These are phyloP conservation scores for Coelopa pilipes DNA, from an alignment of 2,888 invertebrate genomes.

Conservation along the genomic window DNA sequence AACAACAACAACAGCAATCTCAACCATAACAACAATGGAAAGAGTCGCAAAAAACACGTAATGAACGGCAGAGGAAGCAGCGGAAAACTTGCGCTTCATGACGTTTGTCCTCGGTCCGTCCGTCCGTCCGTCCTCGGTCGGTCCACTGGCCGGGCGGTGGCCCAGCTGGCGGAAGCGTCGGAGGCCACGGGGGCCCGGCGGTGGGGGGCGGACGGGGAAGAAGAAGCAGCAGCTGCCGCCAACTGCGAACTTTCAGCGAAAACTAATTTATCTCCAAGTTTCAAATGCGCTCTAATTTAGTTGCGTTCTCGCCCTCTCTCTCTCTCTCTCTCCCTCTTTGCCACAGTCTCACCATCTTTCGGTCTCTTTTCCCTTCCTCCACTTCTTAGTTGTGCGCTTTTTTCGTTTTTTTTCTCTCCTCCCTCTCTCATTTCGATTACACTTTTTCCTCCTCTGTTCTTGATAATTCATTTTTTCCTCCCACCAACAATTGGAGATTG, in stretches of 20 bases:
- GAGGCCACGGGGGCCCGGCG: too few relatives aligned
- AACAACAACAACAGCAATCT: neutral
- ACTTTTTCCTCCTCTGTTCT: too few relatives aligned
- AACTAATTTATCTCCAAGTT: slow-evolving; percentile 38
- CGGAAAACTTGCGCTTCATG: neutral
- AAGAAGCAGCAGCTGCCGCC: slow-evolving; percentile 30
- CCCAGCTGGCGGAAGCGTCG: too few relatives aligned
- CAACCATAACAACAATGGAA: neutral
- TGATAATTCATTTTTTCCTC: too few relatives aligned
- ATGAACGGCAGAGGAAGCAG: neutral
- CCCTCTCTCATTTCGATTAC: too few relatives aligned
- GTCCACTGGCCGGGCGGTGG: too few relatives aligned
- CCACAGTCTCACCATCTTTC: neutral
- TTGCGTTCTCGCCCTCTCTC: neutral
- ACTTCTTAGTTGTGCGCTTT: too few relatives aligned
- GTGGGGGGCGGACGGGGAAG: neutral
- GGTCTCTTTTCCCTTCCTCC: neutral
- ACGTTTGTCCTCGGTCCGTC: neutral
- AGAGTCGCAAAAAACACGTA: too few relatives aligned
- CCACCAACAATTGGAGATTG: too few relatives aligned
- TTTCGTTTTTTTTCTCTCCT: too few relatives aligned
- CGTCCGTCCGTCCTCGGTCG: too few relatives aligned
- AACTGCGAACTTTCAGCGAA: slow-evolving; percentile 33
- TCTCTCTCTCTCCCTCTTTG: neutral
- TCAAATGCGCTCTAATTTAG: slow-evolving; percentile 38